Evolutionary conservation across 2,797 vertebrate genomes (phyloP).

Genomic region (Clarias pachynema): DNA sequence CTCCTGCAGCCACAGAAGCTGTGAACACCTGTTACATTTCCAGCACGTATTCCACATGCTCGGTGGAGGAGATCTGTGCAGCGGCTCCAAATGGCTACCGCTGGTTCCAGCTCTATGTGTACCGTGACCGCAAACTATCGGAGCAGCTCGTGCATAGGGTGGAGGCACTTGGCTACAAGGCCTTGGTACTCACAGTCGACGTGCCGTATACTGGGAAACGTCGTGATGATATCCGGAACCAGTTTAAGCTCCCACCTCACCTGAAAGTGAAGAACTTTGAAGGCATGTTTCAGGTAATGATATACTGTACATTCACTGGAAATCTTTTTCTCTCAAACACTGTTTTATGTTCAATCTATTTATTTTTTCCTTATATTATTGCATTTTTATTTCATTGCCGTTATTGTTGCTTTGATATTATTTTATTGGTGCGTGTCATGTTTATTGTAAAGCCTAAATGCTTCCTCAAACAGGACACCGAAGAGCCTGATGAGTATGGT

Average conservation of each 20-base stretch:
- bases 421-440: background rate
- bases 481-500: constrained; percentile 70
- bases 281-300: constrained; percentile 80
- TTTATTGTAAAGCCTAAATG: constrained; percentile 5
- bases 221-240: constrained; percentile 83
- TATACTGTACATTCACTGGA: background rate
- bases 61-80: constrained; percentile 84
- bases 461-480: constrained; percentile 66
- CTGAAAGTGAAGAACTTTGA: constrained; percentile 87
- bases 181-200: constrained; percentile 88
- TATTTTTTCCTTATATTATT: background rate
- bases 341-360: background rate
- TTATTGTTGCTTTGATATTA: background rate
- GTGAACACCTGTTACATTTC: constrained; percentile 85
- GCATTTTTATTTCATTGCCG: background rate
- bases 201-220: constrained; percentile 86
- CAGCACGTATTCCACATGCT: constrained; percentile 89
- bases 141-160: constrained; percentile 82
- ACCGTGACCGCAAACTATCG: constrained; percentile 81
- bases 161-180: constrained; percentile 86
- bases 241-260: constrained; percentile 82
- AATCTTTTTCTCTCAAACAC: background rate
- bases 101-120: constrained; percentile 96
- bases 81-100: constrained; percentile 81
- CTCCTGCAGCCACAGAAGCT: constrained; percentile 78